These are phyloP conservation scores for Lethocerus indicus DNA, from an alignment of 1,140 invertebrate species.

Conservation along the genomic window DNA sequence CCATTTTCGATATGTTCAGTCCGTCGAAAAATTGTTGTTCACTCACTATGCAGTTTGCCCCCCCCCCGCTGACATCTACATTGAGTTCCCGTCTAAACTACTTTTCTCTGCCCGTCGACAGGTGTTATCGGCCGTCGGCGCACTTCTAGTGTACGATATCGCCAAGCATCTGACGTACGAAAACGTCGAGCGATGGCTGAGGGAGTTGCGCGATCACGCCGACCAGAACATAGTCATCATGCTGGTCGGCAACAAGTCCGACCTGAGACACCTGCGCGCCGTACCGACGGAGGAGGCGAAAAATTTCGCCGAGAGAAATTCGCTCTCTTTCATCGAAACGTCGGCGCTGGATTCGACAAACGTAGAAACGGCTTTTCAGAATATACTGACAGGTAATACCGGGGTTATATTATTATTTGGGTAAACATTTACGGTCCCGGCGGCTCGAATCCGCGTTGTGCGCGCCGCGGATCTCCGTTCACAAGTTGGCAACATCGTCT, in stretches of 20 bases:
- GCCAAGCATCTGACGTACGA: constrained; percentile 99
- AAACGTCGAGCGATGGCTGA: constrained; percentile 97
- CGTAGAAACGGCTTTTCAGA: constrained; percentile 99
- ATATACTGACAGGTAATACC: constrained; percentile 91
- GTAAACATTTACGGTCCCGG: no score
- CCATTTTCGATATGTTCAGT: no score
- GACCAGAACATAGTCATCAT: constrained; percentile 97
- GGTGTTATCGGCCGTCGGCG: constrained; percentile 91
- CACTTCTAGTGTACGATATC: constrained; percentile 93
- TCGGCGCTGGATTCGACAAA: constrained; percentile 99
- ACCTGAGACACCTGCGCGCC: constrained; percentile 92
- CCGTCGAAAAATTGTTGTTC: no score
- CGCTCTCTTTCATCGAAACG: constrained; percentile 98
- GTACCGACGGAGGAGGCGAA: constrained; percentile 98
- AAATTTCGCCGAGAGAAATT: constrained; percentile 91
- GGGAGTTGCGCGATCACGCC: constrained; percentile 84
- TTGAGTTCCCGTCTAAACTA: no score
- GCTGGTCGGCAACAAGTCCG: constrained; percentile 96
- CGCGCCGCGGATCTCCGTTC: no score
- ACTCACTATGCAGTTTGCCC: no score
- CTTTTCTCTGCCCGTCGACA: constrained; percentile 19
- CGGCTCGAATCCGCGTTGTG: no score
- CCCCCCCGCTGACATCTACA: no score
- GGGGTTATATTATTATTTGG: no score
- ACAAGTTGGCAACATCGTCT: no score